Base-by-base conservation (phyloP, 1,140 invertebrate genomes). In the Maniola jurtina region DNA sequence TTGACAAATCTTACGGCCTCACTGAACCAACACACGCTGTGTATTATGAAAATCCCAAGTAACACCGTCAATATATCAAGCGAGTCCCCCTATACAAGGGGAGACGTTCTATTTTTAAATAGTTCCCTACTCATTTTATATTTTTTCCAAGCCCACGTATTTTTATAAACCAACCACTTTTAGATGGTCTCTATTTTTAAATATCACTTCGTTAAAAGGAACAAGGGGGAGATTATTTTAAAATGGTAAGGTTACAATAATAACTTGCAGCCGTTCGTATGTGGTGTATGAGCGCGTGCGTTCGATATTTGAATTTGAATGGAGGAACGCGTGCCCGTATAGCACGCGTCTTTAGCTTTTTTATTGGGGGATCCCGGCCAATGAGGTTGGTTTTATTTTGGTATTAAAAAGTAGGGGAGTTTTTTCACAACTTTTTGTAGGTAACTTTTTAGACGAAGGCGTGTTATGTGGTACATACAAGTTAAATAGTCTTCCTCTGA, bases 1-100 rank as follows among this genome's bases (percentile, higher is more conserved):
- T 87, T 90, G 88, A 90, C 86, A 90, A 90, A 90, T 90, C 88
- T 90, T 88, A 86, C 82, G 75, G 83, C 83, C 84, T 85, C 79
- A 78, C 73, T 86, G 79, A 85, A 84, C 84, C 80, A 88, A 88
- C 88, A 90, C 80, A 84, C 80, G 73, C 66, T 77, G 83, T 83
- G 83, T 86, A 84, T 88, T 90, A 90, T 88, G 84, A 88, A 86
- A 86, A 88, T 88, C 88, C 88, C 70, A 77, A 82, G 79, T 86
- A 88, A 88, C 88, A 79, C 84, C 79, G 71, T 71, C 76, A 78
- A 88, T 90, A 90, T 80, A 88, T 90, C 88, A 90, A 81, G 68
- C 83, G 73, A 76, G 78, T 85, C 84, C 84, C 82, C 85, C 79
- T 78, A 74, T 66, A 68, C 73, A 83, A 84, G 83, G 83, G 83